These are phyloP conservation scores for Sympetrum striolatum DNA, from an alignment of 2,888 invertebrate genomes.

Conservation along the genomic window DNA sequence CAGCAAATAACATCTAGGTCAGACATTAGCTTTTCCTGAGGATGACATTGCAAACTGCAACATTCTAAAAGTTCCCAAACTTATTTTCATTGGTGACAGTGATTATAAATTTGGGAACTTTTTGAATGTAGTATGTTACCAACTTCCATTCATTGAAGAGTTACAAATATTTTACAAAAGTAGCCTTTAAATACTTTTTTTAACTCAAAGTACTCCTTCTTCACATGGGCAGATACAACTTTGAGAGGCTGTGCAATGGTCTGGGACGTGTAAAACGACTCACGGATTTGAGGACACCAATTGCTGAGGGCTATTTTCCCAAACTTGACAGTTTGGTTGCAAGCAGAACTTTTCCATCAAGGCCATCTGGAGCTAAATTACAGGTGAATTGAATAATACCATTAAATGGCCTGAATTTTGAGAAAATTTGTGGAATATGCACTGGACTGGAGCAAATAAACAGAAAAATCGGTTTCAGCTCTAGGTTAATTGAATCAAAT, in stretches of 20 bases:
- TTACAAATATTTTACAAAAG: too few species aligned
- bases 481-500: too few species aligned
- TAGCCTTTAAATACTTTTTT: too few species aligned
- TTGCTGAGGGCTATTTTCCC: slow-evolving; percentile 82
- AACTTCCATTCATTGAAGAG: too few species aligned
- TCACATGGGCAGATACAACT: slow-evolving; percentile 68
- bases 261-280: slow-evolving; percentile 69
- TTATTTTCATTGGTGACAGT: too few species aligned
- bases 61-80: too few species aligned
- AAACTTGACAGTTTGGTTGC: slow-evolving; percentile 75
- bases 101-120: too few species aligned
- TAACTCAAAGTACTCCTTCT: too few species aligned
- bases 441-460: not conserved
- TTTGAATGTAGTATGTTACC: too few species aligned
- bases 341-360: not conserved
- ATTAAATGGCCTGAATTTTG: too few species aligned
- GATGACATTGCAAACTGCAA: too few species aligned
- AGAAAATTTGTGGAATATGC: not conserved
- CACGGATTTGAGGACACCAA: slow-evolving; percentile 72
- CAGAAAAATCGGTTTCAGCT: too few species aligned
- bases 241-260: slow-evolving; percentile 76
- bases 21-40: slow-evolving; percentile 65
- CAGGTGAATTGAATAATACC: not conserved
- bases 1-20: slow-evolving; percentile 73
- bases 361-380: not conserved